Evolutionary conservation across 1,140 invertebrate species (phyloP), one percentile per base, ranked within the genome.

Genomic region (Ridgeia piscesae): DNA sequence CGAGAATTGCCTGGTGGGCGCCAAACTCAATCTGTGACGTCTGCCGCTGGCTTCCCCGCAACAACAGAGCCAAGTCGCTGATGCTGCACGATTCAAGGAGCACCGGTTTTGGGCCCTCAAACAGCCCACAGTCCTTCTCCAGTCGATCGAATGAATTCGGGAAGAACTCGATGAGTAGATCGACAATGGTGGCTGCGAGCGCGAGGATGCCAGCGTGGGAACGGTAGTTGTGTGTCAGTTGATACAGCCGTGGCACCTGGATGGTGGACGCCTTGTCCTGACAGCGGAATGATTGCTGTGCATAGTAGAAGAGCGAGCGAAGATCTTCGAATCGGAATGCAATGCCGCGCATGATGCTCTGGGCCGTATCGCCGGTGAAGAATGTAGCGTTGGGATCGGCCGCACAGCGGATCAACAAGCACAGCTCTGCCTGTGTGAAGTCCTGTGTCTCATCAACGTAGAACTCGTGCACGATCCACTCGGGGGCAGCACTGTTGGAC

Each of bases 381-480:
- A 95, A 95, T 94, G 95, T 95, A 21, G 94, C 92, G 92, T 95
- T 95, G 35, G 95, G 95, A 88, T 95, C 94, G 88, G 95, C 93
- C 89, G 94, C 94, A 33, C 95, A 92, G 48, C 93, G 92, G 8
- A 95, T 94, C n/a, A 95, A 93, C 14, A 95, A 93, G 92, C 94
- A 94, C 33, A 95, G 93, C 58, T 95, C 95, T 31, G 95, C 95
- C 93, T 95, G 95, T 0, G 95, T 95, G 93, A 95, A 95, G 91
- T 95, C 95, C 90, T 95, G 95, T 9, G 94, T 95, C 91, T 95
- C 95, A 92, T 95, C 95, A 0, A 95, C 95, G 93, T 93, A 95
- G n/a, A 95, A 94, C 92, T 95, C 93, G 93, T 95, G 95, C 27
- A 95, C 88, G 1, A 94, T 92, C 94, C 94, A 95, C 31, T 92